Evolutionary conservation across 2,888 invertebrate genomes (phyloP).

Genomic region (Caenorhabditis becei): DNA sequence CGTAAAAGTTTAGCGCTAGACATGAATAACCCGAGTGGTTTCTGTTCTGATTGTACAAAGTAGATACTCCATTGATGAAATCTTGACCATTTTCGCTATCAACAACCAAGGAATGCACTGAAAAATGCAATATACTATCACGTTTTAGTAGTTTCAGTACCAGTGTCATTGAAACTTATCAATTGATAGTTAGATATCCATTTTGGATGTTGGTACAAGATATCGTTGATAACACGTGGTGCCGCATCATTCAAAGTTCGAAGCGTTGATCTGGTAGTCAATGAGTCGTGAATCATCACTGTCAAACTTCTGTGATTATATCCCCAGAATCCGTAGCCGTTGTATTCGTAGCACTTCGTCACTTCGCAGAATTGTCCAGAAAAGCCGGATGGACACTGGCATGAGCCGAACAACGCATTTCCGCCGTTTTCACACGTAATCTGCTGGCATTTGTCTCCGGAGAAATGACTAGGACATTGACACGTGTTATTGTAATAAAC

Average conservation of each 20-base stretch:
- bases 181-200: slow-evolving; percentile 68
- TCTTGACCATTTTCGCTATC: slow-evolving; percentile 51
- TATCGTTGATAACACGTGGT: slow-evolving; percentile 64
- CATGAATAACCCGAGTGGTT: slow-evolving; percentile 62
- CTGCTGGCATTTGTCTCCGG: slow-evolving; percentile 67
- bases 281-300: slow-evolving; percentile 65
- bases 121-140: no score
- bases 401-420: slow-evolving; percentile 63
- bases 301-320: slow-evolving; percentile 63
- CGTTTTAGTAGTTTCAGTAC: not conserved
- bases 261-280: slow-evolving; percentile 63
- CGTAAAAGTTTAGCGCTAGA: slow-evolving; percentile 57
- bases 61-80: slow-evolving; percentile 42
- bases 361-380: slow-evolving; percentile 68
- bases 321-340: slow-evolving; percentile 51
- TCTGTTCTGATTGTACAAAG: slow-evolving; percentile 42
- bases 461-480: slow-evolving; percentile 65
- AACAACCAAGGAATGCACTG: slow-evolving; percentile 29
- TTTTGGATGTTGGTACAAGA: slow-evolving; percentile 60
- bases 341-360: slow-evolving; percentile 51
- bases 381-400: slow-evolving; percentile 65
- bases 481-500: slow-evolving; percentile 67
- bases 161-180: slow-evolving; percentile 64
- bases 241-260: slow-evolving; percentile 66
- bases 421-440: slow-evolving; percentile 65